Base-by-base conservation (phyloP, 2,113 vertebrate genomes). In the Turnix velox region DNA sequence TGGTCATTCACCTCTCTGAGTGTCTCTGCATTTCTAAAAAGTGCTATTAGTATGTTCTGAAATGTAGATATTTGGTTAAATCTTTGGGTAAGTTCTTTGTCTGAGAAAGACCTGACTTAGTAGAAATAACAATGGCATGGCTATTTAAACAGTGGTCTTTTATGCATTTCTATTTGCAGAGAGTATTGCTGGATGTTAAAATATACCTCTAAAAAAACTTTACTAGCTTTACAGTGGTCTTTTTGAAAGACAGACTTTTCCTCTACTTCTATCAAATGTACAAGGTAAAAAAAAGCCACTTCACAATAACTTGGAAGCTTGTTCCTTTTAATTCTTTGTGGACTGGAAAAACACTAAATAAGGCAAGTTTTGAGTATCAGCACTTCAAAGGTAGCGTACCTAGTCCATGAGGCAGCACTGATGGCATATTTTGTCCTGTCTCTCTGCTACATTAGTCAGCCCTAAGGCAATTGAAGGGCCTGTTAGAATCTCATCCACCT, bases 371-470 rank as follows among this genome's bases (percentile, higher is more conserved):
- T 48, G 62, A 90, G 3, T 40, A 62, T 84, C 84, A 84, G 85
- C 83, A 54, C 67, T 46, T 25, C 40, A 10, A 12, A 87, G 88
- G 84, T 79, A 69, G 24, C 0, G 18, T 15, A 33, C 30, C 69
- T 72, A 35, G 84, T 19, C 77, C 74, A 14, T 31, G 73, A 95
- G 92, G 95, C 80, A 92, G 92, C 92, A 75, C 96, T 92, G 88
- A 69, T 93, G 81, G 88, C 84, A 62, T 89, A 35, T 54, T 91
- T 69, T 79, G 80, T 78, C 86, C 92, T 57, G 35, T 59, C 33
- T 90, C 76, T 42, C 20, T 87, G 88, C 65, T 69, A 79, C 80
- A 76, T 93, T 92, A 84, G 91, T 84, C 94, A 95, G 86, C 94
- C 92, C 86, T 81, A 62, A 49, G 93, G 94, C 93, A 82, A 19